Evolutionary conservation across 2,113 vertebrate species (phyloP), one percentile per base, ranked within the genome.

Genomic region (Gallinago paraguaiae): DNA sequence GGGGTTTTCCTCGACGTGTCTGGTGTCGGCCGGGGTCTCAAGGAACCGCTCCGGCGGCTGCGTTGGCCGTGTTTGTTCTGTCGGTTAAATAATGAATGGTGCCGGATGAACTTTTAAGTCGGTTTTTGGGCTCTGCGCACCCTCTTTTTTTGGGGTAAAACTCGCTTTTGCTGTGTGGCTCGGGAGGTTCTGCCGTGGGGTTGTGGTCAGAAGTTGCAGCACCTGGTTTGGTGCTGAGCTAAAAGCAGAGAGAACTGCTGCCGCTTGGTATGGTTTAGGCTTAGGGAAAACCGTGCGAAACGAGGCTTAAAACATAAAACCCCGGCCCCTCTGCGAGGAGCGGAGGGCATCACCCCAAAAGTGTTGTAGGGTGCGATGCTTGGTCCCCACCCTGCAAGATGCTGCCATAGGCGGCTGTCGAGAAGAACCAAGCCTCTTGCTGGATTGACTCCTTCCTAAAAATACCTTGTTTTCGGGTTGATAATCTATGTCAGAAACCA

Each of bases 331-430:
- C 10, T 1, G 79, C 6, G 59, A 10, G 27, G 20, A 59, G 82
- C 0, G 2, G 57, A 15, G 74, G 28, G 7, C 16, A 7, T 41
- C 53, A 4, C 23, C 30, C 35, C 0, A 5, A 4, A 4, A 11
- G 56, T 2, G 68, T n/a, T 5, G 25, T 14, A 1, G 45, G n/a
- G 28, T 4, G 54, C 7, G 23, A 8, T 0, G 13, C 31, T 56
- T 20, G 53, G 50, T 33, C 13, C 67, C 15, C 9, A 4, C 41
- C 48, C 72, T 25, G 39, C 12, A 10, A 18, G 63, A 7, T 20
- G 53, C 68, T 59, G 64, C 8, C 9, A 14, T 3, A 19, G 15
- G 4, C 25, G 51, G 22, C 25, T 14, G 37, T 7, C 46, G n/a
- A 25, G n/a, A 17, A 39, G 6, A 57, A 17, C 11, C 35, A 13